These are phyloP conservation scores for Quadriops clusia DNA, from an alignment of 2,888 invertebrate species.

Conservation along the genomic window DNA sequence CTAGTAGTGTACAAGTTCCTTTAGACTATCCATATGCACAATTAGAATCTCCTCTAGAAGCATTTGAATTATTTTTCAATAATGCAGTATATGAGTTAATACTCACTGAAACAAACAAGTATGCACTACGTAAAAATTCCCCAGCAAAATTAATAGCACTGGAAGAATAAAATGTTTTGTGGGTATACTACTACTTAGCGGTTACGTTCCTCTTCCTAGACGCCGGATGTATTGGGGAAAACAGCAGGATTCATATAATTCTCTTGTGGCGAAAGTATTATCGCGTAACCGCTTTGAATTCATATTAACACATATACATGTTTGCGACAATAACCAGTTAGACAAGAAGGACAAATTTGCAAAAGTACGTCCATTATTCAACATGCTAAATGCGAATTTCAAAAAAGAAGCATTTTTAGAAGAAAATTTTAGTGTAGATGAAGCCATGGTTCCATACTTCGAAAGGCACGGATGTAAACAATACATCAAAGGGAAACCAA, in stretches of 20 bases:
- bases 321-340: constrained; percentile 17
- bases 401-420: constrained; percentile 16
- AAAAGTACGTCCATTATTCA: constrained; percentile 20
- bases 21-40: no score
- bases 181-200: constrained; percentile 19
- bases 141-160: no score
- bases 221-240: constrained; percentile 21
- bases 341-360: constrained; percentile 18
- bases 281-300: constrained; percentile 20
- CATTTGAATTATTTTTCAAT: no score
- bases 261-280: constrained; percentile 17
- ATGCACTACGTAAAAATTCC: no score
- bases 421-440: constrained; percentile 21
- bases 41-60: no score
- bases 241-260: constrained; percentile 17
- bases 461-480: constrained; percentile 22
- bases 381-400: constrained; percentile 17
- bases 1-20: no score
- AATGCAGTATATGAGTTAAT: no score
- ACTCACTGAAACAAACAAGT: no score
- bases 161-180: constrained; percentile 12
- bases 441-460: constrained; percentile 27
- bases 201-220: constrained; percentile 17
- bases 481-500: constrained; percentile 8
- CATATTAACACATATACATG: constrained; percentile 18